Evolutionary conservation across 64 coral and sea anemone species (phyloP), one percentile per base, ranked within the genome.

Genomic region (Stichodactyla helianthus): DNA sequence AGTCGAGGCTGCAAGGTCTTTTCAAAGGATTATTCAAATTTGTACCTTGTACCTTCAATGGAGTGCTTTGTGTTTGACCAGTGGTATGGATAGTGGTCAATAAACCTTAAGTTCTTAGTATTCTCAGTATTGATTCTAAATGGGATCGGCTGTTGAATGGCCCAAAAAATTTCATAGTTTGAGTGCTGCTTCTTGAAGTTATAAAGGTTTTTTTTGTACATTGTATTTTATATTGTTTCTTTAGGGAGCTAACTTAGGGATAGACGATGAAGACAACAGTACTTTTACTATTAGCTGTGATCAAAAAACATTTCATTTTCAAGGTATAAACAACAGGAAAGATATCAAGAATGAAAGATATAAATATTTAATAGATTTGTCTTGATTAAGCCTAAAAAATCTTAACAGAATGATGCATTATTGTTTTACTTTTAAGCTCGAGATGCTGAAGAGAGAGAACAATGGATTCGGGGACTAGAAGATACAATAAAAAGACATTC

Each of bases 281-380:
- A 98, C 96, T 17, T 98, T 98, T 79, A 98, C 96, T 0, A 98
- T 98, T 10, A 98, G 88, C 44, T 98, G 96, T 93, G 96, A 98
- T 54, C 96, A 98, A 53, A 98, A 98, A 82, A 98, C 91, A 77
- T 98, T 98, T 84, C 96, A 98, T 86, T 98, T 98, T 87, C 96
- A 98, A 98, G 96, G 96, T 98, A 85, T 86, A 59, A 18, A 81
- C 4, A 81, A 81, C 52, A 23, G 50, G 52, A 81, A 19, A 81
- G 18, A 52, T 51, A 17, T 0, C 15, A 51, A 51, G 51, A 79
- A 51, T 79, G 77, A 79, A 79, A 51, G 50, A 6, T 79, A 23
- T 79, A 51, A 22, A 23, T 22, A 70, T 44, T 44, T 14, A 62
- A 17, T 18, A 62, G 13, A 18, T 62, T 20, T 1, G 19, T 65